phyloP scores from a whole-genome alignment of 2,113 vertebrate species.

The Rana temporaria region DNA sequence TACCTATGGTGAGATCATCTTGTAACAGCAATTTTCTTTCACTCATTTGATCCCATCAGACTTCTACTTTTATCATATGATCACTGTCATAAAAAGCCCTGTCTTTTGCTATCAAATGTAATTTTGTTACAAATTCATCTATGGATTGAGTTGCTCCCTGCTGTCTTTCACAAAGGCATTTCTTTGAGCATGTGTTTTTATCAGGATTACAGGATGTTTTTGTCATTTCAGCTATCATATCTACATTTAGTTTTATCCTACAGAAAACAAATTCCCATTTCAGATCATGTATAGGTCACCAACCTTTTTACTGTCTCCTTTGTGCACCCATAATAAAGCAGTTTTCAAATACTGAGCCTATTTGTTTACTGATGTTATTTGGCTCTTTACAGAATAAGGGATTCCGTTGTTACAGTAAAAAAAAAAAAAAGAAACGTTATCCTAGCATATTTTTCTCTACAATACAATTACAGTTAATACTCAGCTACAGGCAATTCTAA shows the following conservation, averaged over 20 bases:
- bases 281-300: not conserved
- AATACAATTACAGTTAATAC: no score
- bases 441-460: no score
- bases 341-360: not conserved
- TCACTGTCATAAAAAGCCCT: slow-evolving; percentile 33
- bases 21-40: slow-evolving; percentile 14
- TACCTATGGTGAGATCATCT: slow-evolving; percentile 43
- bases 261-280: slow-evolving; percentile 2
- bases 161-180: slow-evolving; percentile 19
- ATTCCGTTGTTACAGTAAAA: not conserved
- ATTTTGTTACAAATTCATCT: slow-evolving; percentile 33
- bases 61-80: slow-evolving; percentile 31
- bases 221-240: slow-evolving; percentile 6
- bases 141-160: slow-evolving; percentile 27
- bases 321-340: not conserved
- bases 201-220: slow-evolving; percentile 15
- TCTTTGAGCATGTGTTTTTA: not conserved
- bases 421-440: no score
- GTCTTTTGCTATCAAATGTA: slow-evolving; percentile 37
- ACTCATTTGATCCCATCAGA: slow-evolving; percentile 23
- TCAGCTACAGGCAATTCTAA: no score
- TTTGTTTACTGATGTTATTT: not conserved
- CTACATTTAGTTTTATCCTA: slow-evolving; percentile 1
- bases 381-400: not conserved
- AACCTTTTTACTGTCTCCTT: not conserved